A percentile compares a stretch with the other conserved stretches of the same genome.
Evolutionary conservation across 2,888 invertebrate species (phyloP).

Genomic region (Xanthorhoe spadicearia): DNA sequence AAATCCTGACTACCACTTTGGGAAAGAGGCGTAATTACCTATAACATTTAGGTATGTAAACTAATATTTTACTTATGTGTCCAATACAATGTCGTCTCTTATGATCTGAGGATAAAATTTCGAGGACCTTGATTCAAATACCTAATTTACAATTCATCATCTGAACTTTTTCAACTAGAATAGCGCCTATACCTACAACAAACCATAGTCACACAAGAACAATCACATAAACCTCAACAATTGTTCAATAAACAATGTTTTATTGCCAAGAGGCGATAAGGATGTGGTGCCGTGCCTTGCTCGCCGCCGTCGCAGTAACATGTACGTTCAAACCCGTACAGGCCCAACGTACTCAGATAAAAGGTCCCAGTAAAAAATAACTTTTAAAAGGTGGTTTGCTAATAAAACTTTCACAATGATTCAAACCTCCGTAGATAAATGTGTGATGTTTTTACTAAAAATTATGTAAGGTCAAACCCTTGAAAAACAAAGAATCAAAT

Average conservation of each 20-base stretch:
- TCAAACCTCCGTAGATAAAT: no score
- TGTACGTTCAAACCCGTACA: constrained; percentile 75
- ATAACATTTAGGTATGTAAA: no score
- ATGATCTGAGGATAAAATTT: not conserved
- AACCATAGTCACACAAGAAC: constrained; percentile 16
- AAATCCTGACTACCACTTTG: no score
- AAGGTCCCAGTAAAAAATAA: constrained; percentile 69
- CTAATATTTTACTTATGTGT: no score
- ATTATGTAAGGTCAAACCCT: no score
- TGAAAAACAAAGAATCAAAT: no score
- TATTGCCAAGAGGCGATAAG: constrained; percentile 56
- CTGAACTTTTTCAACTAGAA: constrained; percentile 1
- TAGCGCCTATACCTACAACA: constrained; percentile 25
- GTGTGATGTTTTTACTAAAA: no score
- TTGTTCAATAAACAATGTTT: constrained; percentile 45
- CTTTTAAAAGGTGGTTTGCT: constrained; percentile 44
- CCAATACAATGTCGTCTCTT: no score
- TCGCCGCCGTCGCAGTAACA: constrained; percentile 68
- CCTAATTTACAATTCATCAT: not conserved
- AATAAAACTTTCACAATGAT: not conserved
- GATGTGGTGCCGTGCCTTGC: constrained; percentile 72
- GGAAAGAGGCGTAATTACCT: no score
- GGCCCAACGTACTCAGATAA: constrained; percentile 68
- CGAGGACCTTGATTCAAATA: not conserved
- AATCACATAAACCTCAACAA: constrained; percentile 17